Evolutionary conservation across 2,113 vertebrate species (phyloP).

Genomic region (Actinemys pallida): DNA sequence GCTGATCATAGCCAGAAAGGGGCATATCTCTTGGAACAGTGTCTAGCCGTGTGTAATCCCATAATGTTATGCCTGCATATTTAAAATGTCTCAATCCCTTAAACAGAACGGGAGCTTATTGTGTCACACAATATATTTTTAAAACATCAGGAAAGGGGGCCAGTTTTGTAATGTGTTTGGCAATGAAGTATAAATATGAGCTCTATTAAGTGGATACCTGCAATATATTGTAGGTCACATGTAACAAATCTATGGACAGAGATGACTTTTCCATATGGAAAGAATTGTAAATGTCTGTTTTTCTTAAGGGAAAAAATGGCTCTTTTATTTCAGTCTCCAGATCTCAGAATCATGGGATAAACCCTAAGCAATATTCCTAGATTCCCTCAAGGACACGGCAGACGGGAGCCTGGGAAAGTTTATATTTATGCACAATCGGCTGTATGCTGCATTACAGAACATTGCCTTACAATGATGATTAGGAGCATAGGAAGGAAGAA

Average conservation of each 20-base stretch:
- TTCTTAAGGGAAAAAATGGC: not conserved
- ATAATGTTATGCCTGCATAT: not conserved
- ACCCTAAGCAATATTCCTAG: not conserved
- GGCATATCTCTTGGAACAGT: not conserved
- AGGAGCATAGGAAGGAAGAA: no score
- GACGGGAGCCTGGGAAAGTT: not conserved
- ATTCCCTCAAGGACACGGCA: not conserved
- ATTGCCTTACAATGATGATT: not conserved
- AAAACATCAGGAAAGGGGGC: not conserved
- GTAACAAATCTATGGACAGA: not conserved
- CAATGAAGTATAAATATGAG: not conserved
- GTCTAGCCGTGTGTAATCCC: not conserved
- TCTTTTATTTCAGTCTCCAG: not conserved
- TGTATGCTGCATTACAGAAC: not conserved
- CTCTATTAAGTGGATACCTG: not conserved
- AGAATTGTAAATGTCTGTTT: not conserved
- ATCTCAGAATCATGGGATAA: not conserved
- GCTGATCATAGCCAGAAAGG: not conserved
- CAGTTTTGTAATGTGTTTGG: not conserved
- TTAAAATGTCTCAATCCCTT: not conserved
- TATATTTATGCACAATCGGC: not conserved
- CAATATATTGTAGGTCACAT: accelerated
- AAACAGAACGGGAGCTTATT: not conserved
- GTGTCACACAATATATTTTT: not conserved
- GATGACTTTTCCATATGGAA: constrained; percentile 17